Evolutionary conservation across 2,888 invertebrate genomes (phyloP).

Genomic region (Cataglyphis rosenhaueri): DNA sequence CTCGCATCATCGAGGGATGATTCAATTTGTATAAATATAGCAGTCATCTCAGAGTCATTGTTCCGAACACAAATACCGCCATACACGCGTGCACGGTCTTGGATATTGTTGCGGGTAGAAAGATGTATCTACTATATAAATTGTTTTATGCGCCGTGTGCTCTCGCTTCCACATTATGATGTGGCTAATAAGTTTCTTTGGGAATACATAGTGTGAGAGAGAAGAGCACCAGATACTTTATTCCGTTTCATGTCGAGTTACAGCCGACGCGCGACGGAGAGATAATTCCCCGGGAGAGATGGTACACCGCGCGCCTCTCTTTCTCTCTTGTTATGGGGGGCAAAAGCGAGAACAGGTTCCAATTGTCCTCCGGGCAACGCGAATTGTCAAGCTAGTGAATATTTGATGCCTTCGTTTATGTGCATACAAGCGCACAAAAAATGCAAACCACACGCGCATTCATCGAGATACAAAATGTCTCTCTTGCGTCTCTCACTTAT

Average conservation of each 20-base stretch:
- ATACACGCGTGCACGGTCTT: neutral
- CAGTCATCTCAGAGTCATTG: constrained; percentile 44
- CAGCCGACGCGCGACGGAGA: constrained; percentile 41
- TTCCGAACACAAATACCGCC: constrained; percentile 34
- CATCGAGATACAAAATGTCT: neutral
- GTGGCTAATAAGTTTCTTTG: constrained; percentile 80
- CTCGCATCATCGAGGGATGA: constrained; percentile 27
- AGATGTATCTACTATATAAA: constrained; percentile 58
- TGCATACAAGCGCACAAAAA: constrained; percentile 1
- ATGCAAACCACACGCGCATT: constrained; percentile 4
- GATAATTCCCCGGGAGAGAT: constrained; percentile 64
- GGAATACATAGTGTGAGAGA: constrained; percentile 74
- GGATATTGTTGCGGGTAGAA: constrained; percentile 6
- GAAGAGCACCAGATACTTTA: constrained; percentile 70
- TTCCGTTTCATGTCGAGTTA: constrained; percentile 74
- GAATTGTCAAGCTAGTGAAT: constrained; percentile 59
- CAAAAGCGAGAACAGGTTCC: constrained; percentile 13
- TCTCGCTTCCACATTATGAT: constrained; percentile 52
- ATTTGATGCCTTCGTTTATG: constrained; percentile 55
- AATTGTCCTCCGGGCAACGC: constrained; percentile 63
- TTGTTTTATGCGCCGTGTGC: constrained; percentile 54
- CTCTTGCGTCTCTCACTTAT: neutral
- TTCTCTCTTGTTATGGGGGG: too few relatives aligned
- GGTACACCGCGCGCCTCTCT: constrained; percentile 29
- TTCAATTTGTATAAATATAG: constrained; percentile 57